Conservation (phyloP, 2,113 vertebrate species). For the Oncorhynchus kisutch region DNA sequence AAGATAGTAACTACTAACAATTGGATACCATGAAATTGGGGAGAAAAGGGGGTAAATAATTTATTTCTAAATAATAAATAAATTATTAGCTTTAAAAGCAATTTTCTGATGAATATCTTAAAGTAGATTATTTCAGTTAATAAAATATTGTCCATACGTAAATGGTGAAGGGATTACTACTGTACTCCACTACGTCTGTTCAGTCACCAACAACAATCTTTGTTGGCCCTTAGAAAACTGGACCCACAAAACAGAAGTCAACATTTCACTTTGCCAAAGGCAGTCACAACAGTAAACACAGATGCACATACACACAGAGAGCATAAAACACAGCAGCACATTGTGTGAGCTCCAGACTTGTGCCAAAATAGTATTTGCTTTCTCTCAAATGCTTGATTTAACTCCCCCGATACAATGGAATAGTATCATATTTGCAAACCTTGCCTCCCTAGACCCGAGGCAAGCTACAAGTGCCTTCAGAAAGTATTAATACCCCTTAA, state of each 20-base stretch:
- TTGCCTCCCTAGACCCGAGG: too few species aligned
- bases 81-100: background rate
- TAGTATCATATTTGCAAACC: too few species aligned
- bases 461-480: too few species aligned
- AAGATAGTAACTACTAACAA: too few species aligned
- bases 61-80: background rate
- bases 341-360: too few species aligned
- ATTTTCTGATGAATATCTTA: background rate
- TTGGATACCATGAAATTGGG: too few species aligned
- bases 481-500: too few species aligned
- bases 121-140: background rate
- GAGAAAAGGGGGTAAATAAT: too few species aligned
- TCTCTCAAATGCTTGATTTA: too few species aligned
- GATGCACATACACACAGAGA: slow-evolving; percentile 12
- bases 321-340: background rate
- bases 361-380: too few species aligned
- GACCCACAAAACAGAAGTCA: background rate
- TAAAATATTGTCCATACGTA: background rate
- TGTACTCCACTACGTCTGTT: slow-evolving; percentile 47
- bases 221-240: background rate
- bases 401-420: too few species aligned
- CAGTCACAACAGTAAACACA: slow-evolving; percentile 11
- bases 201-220: slow-evolving; percentile 13
- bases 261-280: background rate
- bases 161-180: slow-evolving; percentile 6